These are phyloP conservation scores for Notodonta ziczac DNA, from an alignment of 2,888 invertebrate genomes.

Conservation along the genomic window DNA sequence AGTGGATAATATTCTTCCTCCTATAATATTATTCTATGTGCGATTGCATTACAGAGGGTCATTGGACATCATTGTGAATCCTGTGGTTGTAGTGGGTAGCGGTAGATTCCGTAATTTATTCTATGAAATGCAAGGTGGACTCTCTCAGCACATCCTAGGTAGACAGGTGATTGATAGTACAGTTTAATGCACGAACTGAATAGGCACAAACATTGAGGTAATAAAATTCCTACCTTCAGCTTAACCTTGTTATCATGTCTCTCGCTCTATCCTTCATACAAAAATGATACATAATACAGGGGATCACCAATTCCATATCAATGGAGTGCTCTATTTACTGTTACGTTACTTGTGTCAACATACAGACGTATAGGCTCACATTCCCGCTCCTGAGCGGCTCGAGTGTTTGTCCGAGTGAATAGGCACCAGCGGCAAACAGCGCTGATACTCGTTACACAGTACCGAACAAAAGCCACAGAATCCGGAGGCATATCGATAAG, in stretches of 20 bases:
- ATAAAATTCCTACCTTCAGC: no score
- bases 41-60: no score
- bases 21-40: no score
- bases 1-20: no score
- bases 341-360: constrained; percentile 18
- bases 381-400: constrained; percentile 15
- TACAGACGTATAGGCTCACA: constrained; percentile 22
- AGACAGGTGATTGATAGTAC: no score
- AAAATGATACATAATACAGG: constrained; percentile 11
- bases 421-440: constrained; percentile 31
- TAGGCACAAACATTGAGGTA: no score
- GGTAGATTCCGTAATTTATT: neutral
- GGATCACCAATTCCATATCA: constrained; percentile 1
- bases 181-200: no score
- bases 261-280: neutral
- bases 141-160: no score
- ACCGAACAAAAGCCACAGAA: constrained; percentile 10
- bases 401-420: constrained; percentile 36
- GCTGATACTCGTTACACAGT: constrained; percentile 14
- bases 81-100: no score
- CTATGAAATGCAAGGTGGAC: neutral
- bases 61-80: no score
- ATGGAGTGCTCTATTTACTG: constrained; percentile 5
- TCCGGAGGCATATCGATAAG: constrained; percentile 8
- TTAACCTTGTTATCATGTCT: no score